Evolutionary conservation across 2,888 invertebrate genomes (phyloP), one percentile per base, ranked within the genome.

Genomic region (Eledone cirrhosa): DNA sequence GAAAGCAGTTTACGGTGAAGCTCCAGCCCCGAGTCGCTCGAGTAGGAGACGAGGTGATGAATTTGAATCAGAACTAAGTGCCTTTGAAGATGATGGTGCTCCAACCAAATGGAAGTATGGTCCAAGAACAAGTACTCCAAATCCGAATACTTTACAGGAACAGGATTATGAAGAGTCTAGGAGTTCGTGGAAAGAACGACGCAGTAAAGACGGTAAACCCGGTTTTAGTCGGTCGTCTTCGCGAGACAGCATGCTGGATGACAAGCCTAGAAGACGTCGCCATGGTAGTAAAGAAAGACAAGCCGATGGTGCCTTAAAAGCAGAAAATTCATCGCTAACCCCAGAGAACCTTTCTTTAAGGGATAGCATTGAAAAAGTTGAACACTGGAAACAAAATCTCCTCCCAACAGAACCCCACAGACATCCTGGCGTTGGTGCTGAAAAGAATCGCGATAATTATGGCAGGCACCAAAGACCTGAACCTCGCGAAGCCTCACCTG

Each of bases 341-440:
- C 86, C 87, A 19, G 89, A 89, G 80, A 87, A 85, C 27, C 81
- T 90, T 31, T 86, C 86, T 19, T 80, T 90, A 65, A 85, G 89
- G 69, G 89, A 90, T 41, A 89, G 89, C 83, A 89, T 90, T 59
- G 89, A 89, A 77, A 90, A 90, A 80, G 90, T 89, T n/a, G 85
- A 87, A 33, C 86, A 84, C 59, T 90, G 90, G 90, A 89, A 88
- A 80, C 87, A 88, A 80, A 86, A 88, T 29, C 83, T 90, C 41
- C 86, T 87, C 13, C 80, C 84, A 29, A 75, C 79, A 65, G 78
- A 80, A 63, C 65, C 69, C 22, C 47, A 31, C 77, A 69, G 63
- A 53, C 16, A 53, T 48, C 77, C 79, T 14, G 47, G 77, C n/a
- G 59, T 59, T 31, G 48, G 48, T 3, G 65, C 65, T 27, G 77